phyloP scores from a whole-genome alignment of 2,797 vertebrate genomes.

The Tamandua tetradactyla region DNA sequence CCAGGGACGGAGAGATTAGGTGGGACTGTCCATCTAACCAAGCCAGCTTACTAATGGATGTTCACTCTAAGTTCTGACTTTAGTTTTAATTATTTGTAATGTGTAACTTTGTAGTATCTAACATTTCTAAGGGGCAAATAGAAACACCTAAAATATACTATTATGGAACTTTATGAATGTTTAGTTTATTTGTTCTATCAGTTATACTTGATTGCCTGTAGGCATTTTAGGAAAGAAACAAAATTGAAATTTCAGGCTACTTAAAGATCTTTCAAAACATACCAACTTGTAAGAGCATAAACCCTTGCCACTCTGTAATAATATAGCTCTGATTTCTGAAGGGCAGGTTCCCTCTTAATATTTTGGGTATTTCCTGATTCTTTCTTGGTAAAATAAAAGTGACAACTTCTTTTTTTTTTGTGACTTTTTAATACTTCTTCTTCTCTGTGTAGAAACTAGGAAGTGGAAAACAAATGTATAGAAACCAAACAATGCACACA shows the following conservation, averaged over 20 bases:
- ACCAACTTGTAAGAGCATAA: background rate
- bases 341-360: constrained; percentile 1
- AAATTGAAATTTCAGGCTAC: background rate
- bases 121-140: background rate
- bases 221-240: background rate
- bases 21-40: background rate
- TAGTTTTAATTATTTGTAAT: background rate
- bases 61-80: background rate
- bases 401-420: constrained; percentile 12
- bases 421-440: constrained; percentile 63
- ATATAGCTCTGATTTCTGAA: background rate
- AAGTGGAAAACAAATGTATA: constrained; percentile 51
- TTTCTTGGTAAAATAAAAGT: constrained; percentile 65
- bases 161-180: background rate
- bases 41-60: background rate
- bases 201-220: background rate
- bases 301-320: background rate
- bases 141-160: background rate
- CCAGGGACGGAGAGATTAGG: background rate
- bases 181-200: background rate
- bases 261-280: constrained; percentile 31
- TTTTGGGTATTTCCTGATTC: constrained; percentile 62
- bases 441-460: constrained; percentile 56
- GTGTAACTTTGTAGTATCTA: background rate
- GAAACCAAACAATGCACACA: background rate